These are phyloP conservation scores for Ceratina australensis DNA, from an alignment of 1,140 invertebrate genomes.

Conservation along the genomic window DNA sequence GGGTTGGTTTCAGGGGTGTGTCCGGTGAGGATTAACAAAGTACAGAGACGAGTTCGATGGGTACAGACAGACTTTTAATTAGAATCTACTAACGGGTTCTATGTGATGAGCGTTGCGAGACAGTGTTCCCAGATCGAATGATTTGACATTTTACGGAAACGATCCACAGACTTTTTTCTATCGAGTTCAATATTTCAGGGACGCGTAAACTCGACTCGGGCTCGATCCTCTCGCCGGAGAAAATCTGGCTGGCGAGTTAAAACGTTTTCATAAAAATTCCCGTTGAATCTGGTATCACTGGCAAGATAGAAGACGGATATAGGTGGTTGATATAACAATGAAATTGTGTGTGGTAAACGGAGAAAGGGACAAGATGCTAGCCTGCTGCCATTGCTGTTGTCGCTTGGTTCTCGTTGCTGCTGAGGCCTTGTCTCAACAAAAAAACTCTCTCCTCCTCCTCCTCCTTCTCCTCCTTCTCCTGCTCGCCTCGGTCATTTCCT, in stretches of 20 bases:
- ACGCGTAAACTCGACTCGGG: too few relatives aligned
- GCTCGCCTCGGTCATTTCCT: neutral
- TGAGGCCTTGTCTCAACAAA: constrained; percentile 14
- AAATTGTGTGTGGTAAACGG: constrained; percentile 16
- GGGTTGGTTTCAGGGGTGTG: neutral
- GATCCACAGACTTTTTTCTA: neutral
- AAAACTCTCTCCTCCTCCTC: neutral
- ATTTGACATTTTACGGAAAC: too few relatives aligned
- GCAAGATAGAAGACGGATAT: constrained; percentile 6
- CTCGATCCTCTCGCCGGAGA: too few relatives aligned
- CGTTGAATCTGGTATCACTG: constrained; percentile 19
- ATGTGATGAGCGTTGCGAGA: constrained; percentile 8
- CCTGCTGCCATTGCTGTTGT: constrained; percentile 38
- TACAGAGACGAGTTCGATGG: constrained; percentile 20
- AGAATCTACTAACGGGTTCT: constrained; percentile 1
- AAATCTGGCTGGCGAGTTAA: neutral
- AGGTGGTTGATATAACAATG: neutral
- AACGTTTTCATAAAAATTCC: neutral
- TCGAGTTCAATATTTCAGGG: too few relatives aligned
- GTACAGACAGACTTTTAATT: constrained; percentile 17
- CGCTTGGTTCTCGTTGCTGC: constrained; percentile 31
- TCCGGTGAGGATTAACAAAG: constrained; percentile 6
- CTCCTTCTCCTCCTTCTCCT: too few relatives aligned
- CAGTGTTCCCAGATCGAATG: constrained; percentile 33
- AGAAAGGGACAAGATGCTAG: constrained; percentile 56